phyloP scores from a whole-genome alignment of 2,113 vertebrate genomes.

The Dolichotis patagonum region DNA sequence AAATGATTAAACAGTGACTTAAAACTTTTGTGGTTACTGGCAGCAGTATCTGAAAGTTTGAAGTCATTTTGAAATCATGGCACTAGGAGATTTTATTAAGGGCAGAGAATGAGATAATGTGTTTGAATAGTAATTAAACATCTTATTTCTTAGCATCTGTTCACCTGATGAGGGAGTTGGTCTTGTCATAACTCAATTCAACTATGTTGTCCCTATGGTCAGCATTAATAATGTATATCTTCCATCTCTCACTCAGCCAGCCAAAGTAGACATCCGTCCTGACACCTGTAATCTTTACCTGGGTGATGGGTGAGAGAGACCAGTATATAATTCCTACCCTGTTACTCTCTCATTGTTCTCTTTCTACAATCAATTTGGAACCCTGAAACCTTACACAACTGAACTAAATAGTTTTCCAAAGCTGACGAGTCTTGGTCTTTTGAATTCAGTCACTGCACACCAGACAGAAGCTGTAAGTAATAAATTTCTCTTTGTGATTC shows the following conservation, averaged over 20 bases:
- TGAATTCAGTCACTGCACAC: constrained; percentile 76
- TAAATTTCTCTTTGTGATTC: constrained; percentile 78
- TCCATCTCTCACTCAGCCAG: neutral
- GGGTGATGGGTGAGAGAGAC: neutral
- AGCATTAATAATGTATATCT: neutral
- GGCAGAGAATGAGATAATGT: constrained; percentile 58
- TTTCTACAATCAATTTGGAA: constrained; percentile 73
- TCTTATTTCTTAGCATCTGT: constrained; percentile 19
- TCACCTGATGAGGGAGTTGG: constrained; percentile 18
- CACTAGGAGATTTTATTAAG: constrained; percentile 57
- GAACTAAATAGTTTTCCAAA: constrained; percentile 77
- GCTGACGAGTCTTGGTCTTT: constrained; percentile 64
- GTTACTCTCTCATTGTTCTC: constrained; percentile 64
- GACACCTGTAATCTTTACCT: neutral
- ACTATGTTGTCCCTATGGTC: neutral
- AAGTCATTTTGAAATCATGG: constrained; percentile 53
- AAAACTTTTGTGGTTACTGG: neutral
- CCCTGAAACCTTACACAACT: constrained; percentile 56
- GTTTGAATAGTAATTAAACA: constrained; percentile 28
- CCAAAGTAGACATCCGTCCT: neutral
- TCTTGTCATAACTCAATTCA: constrained; percentile 25
- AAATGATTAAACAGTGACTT: neutral
- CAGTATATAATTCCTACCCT: constrained; percentile 43
- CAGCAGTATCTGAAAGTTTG: constrained; percentile 52
- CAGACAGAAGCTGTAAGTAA: constrained; percentile 77